Percentiles rank a stretch among this genome's conserved stretches.
Evolutionary conservation across 2,113 vertebrate species (phyloP).

Genomic region (Cercopithecus mona): DNA sequence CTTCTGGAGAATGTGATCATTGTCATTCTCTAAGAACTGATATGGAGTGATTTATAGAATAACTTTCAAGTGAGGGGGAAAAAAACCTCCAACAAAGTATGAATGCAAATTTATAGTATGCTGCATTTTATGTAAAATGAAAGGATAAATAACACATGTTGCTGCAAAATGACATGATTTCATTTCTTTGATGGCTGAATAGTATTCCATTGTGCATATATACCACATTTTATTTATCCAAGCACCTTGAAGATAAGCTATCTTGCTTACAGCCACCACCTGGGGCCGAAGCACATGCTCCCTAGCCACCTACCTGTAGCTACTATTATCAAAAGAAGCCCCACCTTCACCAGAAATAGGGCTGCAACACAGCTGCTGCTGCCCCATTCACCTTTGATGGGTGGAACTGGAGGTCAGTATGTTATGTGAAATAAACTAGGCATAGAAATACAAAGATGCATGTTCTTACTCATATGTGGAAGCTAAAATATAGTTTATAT

Average conservation of each 20-base stretch:
- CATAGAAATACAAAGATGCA: neutral
- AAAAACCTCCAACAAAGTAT: neutral
- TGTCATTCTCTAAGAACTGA: neutral
- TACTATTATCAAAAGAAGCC: no score
- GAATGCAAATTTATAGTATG: neutral
- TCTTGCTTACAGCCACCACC: no score
- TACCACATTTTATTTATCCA: neutral
- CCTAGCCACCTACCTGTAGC: no score
- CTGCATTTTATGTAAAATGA: neutral
- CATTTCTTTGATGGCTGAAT: neutral
- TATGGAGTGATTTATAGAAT: neutral
- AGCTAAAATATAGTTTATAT: neutral
- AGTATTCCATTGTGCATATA: neutral
- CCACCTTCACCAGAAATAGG: no score
- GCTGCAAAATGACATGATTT: neutral
- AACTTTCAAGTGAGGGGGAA: neutral
- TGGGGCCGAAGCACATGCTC: no score
- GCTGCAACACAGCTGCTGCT: no score
- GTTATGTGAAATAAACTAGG: neutral
- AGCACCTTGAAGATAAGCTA: neutral
- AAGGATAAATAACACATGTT: neutral
- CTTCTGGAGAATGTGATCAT: neutral
- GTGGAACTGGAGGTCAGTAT: neutral
- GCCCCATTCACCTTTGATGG: no score
- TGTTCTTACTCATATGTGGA: neutral